Percentiles rank a stretch among this genome's conserved stretches.
Evolutionary conservation across 2,113 vertebrate species (phyloP).

Genomic region (Phrynosoma blainvillii): DNA sequence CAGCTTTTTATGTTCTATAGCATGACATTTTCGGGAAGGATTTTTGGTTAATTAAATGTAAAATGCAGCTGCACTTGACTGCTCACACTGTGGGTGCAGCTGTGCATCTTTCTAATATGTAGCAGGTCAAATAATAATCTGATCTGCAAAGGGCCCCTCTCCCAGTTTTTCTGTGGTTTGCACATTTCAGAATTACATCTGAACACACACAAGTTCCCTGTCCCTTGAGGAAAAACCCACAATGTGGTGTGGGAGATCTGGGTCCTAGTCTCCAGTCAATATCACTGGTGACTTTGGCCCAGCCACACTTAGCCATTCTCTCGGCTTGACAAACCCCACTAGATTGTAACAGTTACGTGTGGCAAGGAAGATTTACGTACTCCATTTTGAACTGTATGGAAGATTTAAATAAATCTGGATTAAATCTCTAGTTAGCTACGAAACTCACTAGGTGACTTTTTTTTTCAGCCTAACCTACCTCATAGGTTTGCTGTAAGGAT

Average conservation of each 20-base stretch:
- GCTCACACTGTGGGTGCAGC: background rate
- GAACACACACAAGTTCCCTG: background rate
- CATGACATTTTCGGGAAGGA: background rate
- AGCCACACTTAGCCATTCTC: too few species aligned
- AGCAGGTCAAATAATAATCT: background rate
- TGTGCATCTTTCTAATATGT: background rate
- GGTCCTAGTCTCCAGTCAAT: too few species aligned
- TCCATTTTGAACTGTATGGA: too few species aligned
- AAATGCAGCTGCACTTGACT: background rate
- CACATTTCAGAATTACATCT: background rate
- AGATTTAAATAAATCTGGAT: background rate
- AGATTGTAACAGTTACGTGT: too few species aligned
- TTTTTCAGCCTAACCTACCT: too few species aligned
- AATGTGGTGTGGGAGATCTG: background rate
- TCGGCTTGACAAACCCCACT: too few species aligned
- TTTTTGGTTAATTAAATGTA: background rate
- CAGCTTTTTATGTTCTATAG: background rate
- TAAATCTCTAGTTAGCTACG: background rate
- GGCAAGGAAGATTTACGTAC: too few species aligned
- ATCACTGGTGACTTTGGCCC: too few species aligned
- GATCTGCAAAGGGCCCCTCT: background rate
- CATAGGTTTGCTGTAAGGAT: background rate
- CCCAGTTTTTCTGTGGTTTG: too few species aligned
- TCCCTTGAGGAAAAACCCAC: background rate
- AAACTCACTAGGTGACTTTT: background rate